phyloP scores from a whole-genome alignment of 2,888 invertebrate species.

The Cataglyphis cursor region DNA sequence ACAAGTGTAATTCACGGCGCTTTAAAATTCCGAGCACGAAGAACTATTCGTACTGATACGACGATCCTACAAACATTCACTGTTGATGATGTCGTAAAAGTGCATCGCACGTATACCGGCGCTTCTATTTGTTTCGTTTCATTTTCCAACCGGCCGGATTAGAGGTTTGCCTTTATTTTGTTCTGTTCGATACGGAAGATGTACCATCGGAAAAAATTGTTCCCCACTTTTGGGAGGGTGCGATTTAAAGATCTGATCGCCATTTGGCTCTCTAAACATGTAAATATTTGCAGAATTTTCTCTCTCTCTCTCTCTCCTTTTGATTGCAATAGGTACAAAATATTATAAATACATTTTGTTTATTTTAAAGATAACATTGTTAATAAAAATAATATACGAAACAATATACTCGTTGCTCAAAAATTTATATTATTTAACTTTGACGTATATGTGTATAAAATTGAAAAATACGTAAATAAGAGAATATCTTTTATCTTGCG shows the following conservation, averaged over 20 bases:
- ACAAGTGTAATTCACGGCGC: constrained; percentile 67
- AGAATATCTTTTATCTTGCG: not conserved
- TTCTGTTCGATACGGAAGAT: constrained; percentile 15
- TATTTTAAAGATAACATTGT: constrained; percentile 1
- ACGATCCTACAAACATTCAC: constrained; percentile 63
- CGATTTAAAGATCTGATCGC: constrained; percentile 36
- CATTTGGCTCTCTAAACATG: constrained; percentile 39
- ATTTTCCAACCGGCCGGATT: constrained; percentile 70
- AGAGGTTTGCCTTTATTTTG: constrained; percentile 52
- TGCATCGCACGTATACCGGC: constrained; percentile 73
- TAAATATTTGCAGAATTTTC: not conserved
- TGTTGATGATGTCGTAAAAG: constrained; percentile 73
- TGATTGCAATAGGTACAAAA: not conserved
- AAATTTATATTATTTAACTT: constrained; percentile 5
- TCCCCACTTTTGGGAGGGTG: constrained; percentile 22
- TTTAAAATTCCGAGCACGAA: constrained; percentile 73
- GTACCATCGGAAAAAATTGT: constrained; percentile 34
- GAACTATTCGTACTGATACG: constrained; percentile 66
- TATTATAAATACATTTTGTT: not conserved
- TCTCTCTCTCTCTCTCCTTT: too few relatives aligned
- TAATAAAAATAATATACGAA: not conserved
- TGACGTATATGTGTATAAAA: not conserved
- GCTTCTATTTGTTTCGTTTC: constrained; percentile 72
- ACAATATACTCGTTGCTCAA: not conserved
- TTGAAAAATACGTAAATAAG: not conserved